These are phyloP conservation scores for Sterna hirundo DNA, from an alignment of 2,113 vertebrate genomes.

Conservation along the genomic window DNA sequence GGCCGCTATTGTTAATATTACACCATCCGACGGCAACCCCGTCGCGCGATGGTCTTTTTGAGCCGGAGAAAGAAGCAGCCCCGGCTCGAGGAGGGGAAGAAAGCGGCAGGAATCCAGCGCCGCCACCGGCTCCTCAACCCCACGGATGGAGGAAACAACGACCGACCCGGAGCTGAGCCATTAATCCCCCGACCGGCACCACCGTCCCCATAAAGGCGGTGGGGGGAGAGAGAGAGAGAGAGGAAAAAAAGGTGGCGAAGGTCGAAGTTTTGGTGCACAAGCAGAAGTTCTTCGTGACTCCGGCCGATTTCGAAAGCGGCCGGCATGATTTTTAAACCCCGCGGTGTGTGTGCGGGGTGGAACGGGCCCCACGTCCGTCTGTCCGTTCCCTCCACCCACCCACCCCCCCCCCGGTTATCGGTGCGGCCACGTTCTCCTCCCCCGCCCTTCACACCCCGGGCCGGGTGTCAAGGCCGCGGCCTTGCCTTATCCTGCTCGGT, in stretches of 20 bases:
- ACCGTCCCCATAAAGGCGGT: fast-evolving
- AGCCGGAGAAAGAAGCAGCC: neutral
- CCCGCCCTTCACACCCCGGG: neutral
- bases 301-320: neutral
- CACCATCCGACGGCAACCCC: neutral
- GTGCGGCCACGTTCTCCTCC: neutral
- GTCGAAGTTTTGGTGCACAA: neutral
- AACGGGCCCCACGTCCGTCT: neutral
- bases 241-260: neutral
- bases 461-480: neutral
- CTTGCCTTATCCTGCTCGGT: neutral
- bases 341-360: fast-evolving
- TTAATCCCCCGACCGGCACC: too few relatives aligned
- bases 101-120: neutral
- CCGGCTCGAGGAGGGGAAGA: neutral
- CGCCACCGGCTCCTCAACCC: neutral
- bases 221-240: neutral
- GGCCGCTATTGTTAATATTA: neutral
- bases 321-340: neutral
- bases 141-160: fast-evolving
- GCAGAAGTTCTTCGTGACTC: neutral
- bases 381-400: too few relatives aligned
- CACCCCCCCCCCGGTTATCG: neutral
- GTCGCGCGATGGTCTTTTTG: fast-evolving
- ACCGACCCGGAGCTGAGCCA: fast-evolving